Conservation (phyloP, 2,888 invertebrate species). For the Drosophila imparisetae region DNA sequence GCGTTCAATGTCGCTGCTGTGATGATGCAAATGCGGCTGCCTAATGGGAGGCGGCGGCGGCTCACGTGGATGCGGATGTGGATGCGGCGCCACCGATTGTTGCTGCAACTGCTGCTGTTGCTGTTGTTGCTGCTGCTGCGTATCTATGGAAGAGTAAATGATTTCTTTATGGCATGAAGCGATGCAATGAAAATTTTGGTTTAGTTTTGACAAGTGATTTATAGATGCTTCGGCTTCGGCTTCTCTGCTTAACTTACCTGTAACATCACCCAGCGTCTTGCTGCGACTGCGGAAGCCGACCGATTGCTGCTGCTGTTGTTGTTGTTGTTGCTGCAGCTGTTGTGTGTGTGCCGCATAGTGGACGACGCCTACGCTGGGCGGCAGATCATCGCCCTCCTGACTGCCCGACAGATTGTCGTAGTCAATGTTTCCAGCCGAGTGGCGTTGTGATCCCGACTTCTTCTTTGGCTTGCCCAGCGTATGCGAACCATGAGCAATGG, state of each 20-base stretch:
- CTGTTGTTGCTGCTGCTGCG: constrained; percentile 57
- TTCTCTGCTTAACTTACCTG: constrained; percentile 86
- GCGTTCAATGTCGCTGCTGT: constrained; percentile 85
- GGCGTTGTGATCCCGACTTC: constrained; percentile 90
- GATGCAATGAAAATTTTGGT: constrained; percentile 22
- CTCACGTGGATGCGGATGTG: constrained; percentile 77
- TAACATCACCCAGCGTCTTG: constrained; percentile 95
- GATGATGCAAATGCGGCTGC: constrained; percentile 85
- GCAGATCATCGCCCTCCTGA: constrained; percentile 90
- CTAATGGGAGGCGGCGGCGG: constrained; percentile 78
- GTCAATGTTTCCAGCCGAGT: constrained; percentile 94
- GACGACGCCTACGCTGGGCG: constrained; percentile 73
- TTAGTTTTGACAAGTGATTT: not conserved
- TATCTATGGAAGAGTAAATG: constrained; percentile 83
- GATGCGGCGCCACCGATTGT: constrained; percentile 44
- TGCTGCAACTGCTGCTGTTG: constrained; percentile 27
- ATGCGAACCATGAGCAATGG: constrained; percentile 91
- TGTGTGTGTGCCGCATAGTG: constrained; percentile 75
- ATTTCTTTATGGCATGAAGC: constrained; percentile 63
- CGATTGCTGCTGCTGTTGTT: constrained; percentile 66
- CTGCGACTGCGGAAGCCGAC: constrained; percentile 91
- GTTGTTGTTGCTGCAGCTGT: constrained; percentile 68
- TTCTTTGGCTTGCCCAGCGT: constrained; percentile 93
- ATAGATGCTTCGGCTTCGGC: not conserved
- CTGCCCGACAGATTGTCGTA: constrained; percentile 91